Evolutionary conservation across 1,140 invertebrate species (phyloP), one percentile per base, ranked within the genome.

Genomic region (Druon quercuslanigerum): DNA sequence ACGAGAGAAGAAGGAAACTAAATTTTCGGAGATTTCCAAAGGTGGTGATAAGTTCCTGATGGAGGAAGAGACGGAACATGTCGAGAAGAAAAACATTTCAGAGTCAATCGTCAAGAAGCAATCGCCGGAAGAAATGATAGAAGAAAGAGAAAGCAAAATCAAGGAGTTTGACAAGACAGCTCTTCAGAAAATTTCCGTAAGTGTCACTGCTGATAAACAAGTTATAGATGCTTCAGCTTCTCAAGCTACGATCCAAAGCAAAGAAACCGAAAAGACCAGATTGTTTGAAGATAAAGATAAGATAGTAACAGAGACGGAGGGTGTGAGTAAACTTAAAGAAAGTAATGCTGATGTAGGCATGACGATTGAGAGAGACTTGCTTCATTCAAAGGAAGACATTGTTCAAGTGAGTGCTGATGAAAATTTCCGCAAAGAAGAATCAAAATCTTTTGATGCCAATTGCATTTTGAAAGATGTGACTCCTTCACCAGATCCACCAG

Each of bases 31-130:
- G 56, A 84, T 87, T 13, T 86, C 75, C 1, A 86, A 75, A 17
- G 89, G 87, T 0, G 56, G 79, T 14, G 86, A 88, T 51, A 88
- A 87, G 57, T 78, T 85, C 2, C 76, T 91, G 16, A 82, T 84
- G 46, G 83, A 86, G 1, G 87, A 91, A 46, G 87, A 90, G 71
- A 89, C 85, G 19, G 87, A 88, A 51, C 84, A 83, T 5, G 51
- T 88, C 0, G 76, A 86, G 19, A 84, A 81, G 20, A 90, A 90
- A 51, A 85, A 88, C 50, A 84, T 81, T 0, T 82, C 80, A 0
- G 87, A 86, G 8, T 85, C 86, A 20, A 85, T 83, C 1, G 1
- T 87, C 7, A 88, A 76, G 17, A 90, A 84, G 51, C 83, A 88
- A 51, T 88, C 85, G 0, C 84, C 84, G 0, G 83, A 84, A 3